These are phyloP conservation scores for Apamea monoglypha DNA, from an alignment of 2,888 invertebrate species.

Conservation along the genomic window DNA sequence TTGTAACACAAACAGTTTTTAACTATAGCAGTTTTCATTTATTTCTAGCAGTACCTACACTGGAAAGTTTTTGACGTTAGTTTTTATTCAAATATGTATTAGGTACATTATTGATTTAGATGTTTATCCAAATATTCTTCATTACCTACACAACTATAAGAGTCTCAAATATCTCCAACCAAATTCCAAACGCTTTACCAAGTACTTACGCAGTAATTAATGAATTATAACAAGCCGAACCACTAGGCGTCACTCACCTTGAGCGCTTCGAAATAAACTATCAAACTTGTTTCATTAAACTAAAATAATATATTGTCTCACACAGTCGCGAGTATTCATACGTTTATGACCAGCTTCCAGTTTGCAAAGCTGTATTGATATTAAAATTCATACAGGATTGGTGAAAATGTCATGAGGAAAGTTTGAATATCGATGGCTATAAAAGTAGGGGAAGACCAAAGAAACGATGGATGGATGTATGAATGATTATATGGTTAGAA, in stretches of 20 bases:
- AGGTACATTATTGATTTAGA: background rate
- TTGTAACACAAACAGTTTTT: background rate
- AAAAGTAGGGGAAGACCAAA: too few relatives aligned
- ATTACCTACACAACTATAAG: background rate
- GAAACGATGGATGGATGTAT: too few relatives aligned
- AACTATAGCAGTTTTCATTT: background rate
- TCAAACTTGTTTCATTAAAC: slow-evolving; percentile 61
- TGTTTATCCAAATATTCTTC: slow-evolving; percentile 18
- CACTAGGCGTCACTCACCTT: slow-evolving; percentile 36
- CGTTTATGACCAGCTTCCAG: slow-evolving; percentile 18
- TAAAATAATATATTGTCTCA: slow-evolving; percentile 34
- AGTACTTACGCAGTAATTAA: slow-evolving; percentile 33
- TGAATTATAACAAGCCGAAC: slow-evolving; percentile 42
- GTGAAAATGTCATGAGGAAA: too few relatives aligned
- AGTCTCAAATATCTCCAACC: slow-evolving; percentile 8
- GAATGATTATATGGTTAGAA: too few relatives aligned
- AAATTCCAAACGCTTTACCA: slow-evolving; percentile 21
- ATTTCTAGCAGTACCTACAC: background rate
- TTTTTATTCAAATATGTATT: background rate
- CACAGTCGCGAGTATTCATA: slow-evolving; percentile 13
- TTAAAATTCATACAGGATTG: too few relatives aligned
- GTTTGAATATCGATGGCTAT: too few relatives aligned
- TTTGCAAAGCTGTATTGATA: slow-evolving; percentile 4
- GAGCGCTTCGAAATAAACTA: slow-evolving; percentile 51
- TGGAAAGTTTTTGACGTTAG: background rate